Base-by-base conservation (phyloP, 1,140 invertebrate species). In the Nomia melanderi region DNA sequence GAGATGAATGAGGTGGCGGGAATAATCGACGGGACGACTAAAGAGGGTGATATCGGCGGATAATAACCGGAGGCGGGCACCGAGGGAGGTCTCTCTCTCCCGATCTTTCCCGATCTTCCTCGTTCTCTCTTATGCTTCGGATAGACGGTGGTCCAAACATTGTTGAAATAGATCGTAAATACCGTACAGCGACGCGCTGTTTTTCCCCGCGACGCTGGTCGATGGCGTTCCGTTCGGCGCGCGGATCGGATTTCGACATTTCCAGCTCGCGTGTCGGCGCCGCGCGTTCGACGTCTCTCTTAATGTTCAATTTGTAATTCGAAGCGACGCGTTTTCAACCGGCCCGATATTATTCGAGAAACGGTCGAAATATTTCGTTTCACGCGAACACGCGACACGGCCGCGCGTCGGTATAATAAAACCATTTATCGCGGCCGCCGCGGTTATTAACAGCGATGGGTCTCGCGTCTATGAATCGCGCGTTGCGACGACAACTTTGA, bases 41-140 rank as follows among this genome's bases (percentile, higher is more conserved):
- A 53, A 29, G 20, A 23, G 59, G 36, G 27, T 66, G 62, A 74
- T 74, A 74, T 74, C 72, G 72, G 41, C 57, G 56, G 63, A 57
- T 66, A 66, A 66, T 57, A 74, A 66, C 63, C 59, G 14, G 27
- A n/a, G 36, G 50, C 54, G n/a, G 29, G 62, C n/a, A 39, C 36
- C 27, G n/a, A 23, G 36, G 54, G 20, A 7, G 2, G 8, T 39
- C 36, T 39, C 11, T 39, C 6, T 39, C 36, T 39, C 36, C 11
- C 36, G 2, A 2, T 39, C 8, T 39, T 7, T 39, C 36, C 11
- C 36, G 8, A 1, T 39, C 5, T 39, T 6, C 11, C 36, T 39
- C 36, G 2, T 11, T 39, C 2, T 39, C 11, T 39, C 36, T 36
- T 14, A 14, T 64, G 31, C 12, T 23, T 27, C 20, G 25, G 17